These are phyloP conservation scores for Crotalus helleri DNA, from an alignment of 2,113 vertebrate genomes.

Conservation along the genomic window DNA sequence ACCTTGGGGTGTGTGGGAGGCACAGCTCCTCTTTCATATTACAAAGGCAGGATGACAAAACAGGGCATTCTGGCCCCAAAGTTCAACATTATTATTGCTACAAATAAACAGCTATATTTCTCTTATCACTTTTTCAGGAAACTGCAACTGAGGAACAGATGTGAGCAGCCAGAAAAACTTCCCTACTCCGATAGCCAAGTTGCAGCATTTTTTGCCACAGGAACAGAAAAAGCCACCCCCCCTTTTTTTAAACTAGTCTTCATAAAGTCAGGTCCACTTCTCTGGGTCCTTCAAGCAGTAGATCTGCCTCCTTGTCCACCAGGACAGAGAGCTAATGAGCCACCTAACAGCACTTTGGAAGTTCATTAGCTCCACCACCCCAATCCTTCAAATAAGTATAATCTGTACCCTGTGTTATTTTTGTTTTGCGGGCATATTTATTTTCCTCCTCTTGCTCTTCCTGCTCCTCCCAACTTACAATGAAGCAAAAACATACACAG, in stretches of 20 bases:
- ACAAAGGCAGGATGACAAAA: not conserved
- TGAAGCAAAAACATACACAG: not conserved
- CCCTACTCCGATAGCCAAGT: not conserved
- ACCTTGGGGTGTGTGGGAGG: not conserved
- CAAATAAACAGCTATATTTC: not conserved
- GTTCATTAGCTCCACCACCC: not conserved
- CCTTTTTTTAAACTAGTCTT: not conserved
- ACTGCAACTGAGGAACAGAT: not conserved
- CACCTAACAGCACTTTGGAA: not conserved
- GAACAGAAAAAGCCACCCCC: not conserved
- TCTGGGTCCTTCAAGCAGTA: constrained; percentile 26
- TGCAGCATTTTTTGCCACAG: not conserved
- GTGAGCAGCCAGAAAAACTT: constrained; percentile 10
- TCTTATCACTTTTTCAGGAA: not conserved
- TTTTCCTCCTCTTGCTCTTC: not conserved
- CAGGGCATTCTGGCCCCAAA: not conserved
- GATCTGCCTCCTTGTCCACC: not conserved
- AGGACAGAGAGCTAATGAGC: not conserved
- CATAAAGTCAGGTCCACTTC: not conserved
- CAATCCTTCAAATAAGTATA: not conserved
- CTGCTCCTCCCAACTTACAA: not conserved
- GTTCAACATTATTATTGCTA: not conserved
- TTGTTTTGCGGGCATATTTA: not conserved
- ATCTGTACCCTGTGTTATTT: not conserved
- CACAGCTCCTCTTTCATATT: not conserved